Base-by-base conservation (phyloP, 2,888 invertebrate genomes). In the Orthosia gracilis region DNA sequence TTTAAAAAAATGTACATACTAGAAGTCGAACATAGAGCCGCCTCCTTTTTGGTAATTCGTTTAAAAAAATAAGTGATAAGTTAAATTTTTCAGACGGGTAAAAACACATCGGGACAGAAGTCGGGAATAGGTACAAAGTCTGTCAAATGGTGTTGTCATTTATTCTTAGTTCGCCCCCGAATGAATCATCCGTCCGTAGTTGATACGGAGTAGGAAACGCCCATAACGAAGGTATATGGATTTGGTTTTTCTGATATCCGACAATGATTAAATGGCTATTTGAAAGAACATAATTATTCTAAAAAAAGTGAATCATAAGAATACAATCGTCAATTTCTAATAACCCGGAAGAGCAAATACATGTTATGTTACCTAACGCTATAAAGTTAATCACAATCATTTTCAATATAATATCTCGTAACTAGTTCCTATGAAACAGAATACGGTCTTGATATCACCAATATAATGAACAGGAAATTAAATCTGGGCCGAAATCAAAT, bases 341-440 rank as follows among this genome's bases (percentile, higher is more conserved):
- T 54, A 49, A 66, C 49, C 73, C 78, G 67, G 73, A 79, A 73
- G 21, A 63, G 57, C 67, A 77, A 77, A 66, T 66, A 72, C 55
- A 54, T 26, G 13, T 52, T 67, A 9, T 21, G 47, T 78, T 40
- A 73, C 31, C 15, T 63, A 69, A 70, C 13, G 21, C 18, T 31
- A 50, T 64, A 61, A 72, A 63, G 11, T 58, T 50, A 76, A 52
- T 69, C 31, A 47, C 52, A 64, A 15, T 17, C 31, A 54, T 40
- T 61, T 59, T 49, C 52, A 31, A 64, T 77, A 54, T 17, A 71
- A n/a, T 65, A 65, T 52, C 15, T 66, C 31, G 49, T 45, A 62
- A 54, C 47, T 26, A 31, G 21, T 55, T 49, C 61, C n/a, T 70
- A 9, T 69, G 23, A 49, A 54, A 21, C 47, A 18, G 12, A 77